These are phyloP conservation scores for Gortyna flavago DNA, from an alignment of 2,888 invertebrate genomes.

Conservation along the genomic window DNA sequence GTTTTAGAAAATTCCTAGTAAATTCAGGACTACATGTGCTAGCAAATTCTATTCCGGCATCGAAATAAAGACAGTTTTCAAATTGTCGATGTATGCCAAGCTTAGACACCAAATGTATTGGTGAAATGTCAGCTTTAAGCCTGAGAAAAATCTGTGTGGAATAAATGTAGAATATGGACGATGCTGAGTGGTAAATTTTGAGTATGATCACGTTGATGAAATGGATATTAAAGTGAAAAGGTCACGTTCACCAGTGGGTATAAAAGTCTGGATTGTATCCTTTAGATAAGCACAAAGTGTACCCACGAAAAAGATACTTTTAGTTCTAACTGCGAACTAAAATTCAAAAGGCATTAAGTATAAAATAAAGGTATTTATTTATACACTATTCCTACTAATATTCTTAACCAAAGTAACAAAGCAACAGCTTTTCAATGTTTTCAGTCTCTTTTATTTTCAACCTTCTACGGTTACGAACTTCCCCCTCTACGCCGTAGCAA, in stretches of 20 bases:
- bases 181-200: not conserved
- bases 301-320: not conserved
- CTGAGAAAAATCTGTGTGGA: slow-evolving; percentile 14
- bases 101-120: slow-evolving; percentile 26
- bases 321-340: not conserved
- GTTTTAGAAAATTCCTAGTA: slow-evolving; percentile 23
- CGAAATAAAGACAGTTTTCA: slow-evolving; percentile 27
- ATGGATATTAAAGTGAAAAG: slow-evolving; percentile 22
- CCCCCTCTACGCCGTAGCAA: slow-evolving; percentile 47
- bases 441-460: not conserved
- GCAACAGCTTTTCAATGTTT: not conserved
- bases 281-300: not conserved
- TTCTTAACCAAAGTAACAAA: slow-evolving; percentile 8
- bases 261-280: not conserved
- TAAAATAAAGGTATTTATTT: not conserved
- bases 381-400: not conserved
- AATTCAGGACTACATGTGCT: slow-evolving; percentile 14
- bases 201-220: slow-evolving; percentile 23
- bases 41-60: slow-evolving; percentile 19
- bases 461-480: slow-evolving; percentile 10
- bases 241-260: slow-evolving; percentile 13
- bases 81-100: slow-evolving; percentile 4
- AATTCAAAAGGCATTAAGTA: not conserved
- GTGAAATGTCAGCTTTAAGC: slow-evolving; percentile 30
- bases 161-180: slow-evolving; percentile 7